These are phyloP conservation scores for Drosophila differens DNA, from an alignment of 2,888 invertebrate species.

Conservation along the genomic window DNA sequence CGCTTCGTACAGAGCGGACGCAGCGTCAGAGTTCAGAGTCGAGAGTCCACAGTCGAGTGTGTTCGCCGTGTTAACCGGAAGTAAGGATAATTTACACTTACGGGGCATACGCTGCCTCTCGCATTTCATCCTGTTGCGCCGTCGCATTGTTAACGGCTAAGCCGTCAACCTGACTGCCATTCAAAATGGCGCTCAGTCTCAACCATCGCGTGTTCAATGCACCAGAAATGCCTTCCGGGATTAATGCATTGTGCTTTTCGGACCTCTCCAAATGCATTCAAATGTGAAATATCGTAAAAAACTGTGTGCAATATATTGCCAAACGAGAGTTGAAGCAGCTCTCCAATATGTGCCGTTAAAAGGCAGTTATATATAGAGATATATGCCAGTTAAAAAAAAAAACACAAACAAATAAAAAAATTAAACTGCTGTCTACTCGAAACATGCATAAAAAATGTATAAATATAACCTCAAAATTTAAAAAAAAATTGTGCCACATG, in stretches of 20 bases:
- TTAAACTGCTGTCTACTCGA: background rate
- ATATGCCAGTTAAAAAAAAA: conserved; percentile 1
- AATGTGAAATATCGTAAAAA: conserved; percentile 42
- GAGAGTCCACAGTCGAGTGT: conserved; percentile 21
- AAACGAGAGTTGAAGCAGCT: conserved; percentile 7
- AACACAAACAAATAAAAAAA: background rate
- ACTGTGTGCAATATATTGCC: conserved; percentile 34
- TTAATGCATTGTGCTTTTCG: conserved; percentile 44
- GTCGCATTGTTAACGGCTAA: conserved; percentile 62
- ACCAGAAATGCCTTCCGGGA: conserved; percentile 67
- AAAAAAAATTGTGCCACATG: conserved; percentile 36
- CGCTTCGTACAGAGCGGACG: conserved; percentile 73
- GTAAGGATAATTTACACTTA: conserved; percentile 66
- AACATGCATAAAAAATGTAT: conserved; percentile 5
- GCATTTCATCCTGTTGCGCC: conserved; percentile 74
- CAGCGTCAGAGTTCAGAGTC: conserved; percentile 35
- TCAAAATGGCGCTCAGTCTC: conserved; percentile 39
- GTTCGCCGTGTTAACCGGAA: conserved; percentile 66
- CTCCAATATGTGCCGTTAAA: conserved; percentile 2
- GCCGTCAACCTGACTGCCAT: conserved; percentile 11
- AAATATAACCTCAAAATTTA: conserved; percentile 39
- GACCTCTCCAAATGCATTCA: conserved; percentile 31
- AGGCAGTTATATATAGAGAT: background rate
- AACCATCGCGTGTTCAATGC: conserved; percentile 50
- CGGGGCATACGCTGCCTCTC: conserved; percentile 8